Percentiles rank a stretch among this genome's conserved stretches.
Conservation (phyloP, 2,797 vertebrate species). For the Phoebastria nigripes region DNA sequence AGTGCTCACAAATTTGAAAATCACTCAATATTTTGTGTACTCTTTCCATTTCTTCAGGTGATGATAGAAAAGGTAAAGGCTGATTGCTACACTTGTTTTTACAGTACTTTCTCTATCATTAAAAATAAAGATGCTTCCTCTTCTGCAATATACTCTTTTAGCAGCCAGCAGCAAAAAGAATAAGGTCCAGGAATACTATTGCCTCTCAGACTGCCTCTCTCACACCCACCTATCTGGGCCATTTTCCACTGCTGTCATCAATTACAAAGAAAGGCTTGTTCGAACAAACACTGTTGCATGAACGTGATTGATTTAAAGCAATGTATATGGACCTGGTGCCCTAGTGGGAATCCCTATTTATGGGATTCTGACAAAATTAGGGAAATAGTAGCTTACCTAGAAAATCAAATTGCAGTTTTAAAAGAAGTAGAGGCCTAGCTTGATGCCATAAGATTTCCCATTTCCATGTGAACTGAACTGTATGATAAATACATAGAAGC, state of each 20-base stretch:
- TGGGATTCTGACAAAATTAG: neutral
- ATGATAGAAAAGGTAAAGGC: neutral
- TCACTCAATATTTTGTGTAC: neutral
- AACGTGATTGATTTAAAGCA: neutral
- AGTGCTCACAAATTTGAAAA: neutral
- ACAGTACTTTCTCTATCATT: neutral
- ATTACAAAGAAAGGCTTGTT: neutral
- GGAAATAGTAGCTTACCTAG: neutral
- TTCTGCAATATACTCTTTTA: neutral
- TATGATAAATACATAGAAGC: neutral
- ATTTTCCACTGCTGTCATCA: neutral
- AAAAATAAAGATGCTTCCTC: neutral
- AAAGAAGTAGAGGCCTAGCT: neutral
- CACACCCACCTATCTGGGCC: neutral
- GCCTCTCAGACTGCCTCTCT: neutral
- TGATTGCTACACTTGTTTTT: neutral
- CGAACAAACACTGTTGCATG: neutral
- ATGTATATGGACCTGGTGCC: neutral
- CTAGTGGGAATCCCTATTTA: neutral
- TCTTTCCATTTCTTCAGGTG: neutral
- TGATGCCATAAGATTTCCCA: neutral
- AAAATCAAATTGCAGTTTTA: neutral
- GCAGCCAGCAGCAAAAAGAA: neutral
- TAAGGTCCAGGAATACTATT: neutral
- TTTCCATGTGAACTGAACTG: neutral